Evolutionary conservation across 2,797 vertebrate species (phyloP).

Genomic region (Monodelphis domestica): DNA sequence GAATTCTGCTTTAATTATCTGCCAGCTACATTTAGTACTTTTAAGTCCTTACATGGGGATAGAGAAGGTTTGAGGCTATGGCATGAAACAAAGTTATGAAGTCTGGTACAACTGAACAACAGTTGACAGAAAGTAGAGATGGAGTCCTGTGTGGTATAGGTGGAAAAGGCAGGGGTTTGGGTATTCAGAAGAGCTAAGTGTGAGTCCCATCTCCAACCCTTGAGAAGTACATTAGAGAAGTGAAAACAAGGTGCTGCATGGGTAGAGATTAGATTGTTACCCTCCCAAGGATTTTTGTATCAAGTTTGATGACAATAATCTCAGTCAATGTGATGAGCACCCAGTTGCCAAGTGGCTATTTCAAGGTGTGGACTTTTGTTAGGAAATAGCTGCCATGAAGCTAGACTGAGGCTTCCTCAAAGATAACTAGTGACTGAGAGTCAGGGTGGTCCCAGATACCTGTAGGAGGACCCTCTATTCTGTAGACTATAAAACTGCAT

Average conservation of each 20-base stretch:
- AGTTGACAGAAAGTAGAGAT: not conserved
- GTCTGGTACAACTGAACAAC: too few relatives aligned
- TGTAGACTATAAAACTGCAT: not conserved
- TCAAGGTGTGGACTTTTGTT: not conserved
- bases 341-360: not conserved
- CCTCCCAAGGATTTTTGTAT: not conserved
- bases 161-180: not conserved
- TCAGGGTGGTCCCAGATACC: not conserved
- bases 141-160: not conserved
- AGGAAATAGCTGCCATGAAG: not conserved
- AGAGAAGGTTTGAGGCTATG: not conserved
- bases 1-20: not conserved
- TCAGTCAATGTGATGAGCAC: too few relatives aligned
- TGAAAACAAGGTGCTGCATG: not conserved
- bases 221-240: not conserved
- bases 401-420: not conserved
- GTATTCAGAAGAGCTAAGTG: not conserved
- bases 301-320: not conserved
- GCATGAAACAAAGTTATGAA: too few relatives aligned
- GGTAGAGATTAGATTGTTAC: not conserved
- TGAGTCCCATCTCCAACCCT: not conserved
- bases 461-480: not conserved
- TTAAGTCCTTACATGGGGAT: not conserved
- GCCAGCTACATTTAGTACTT: not conserved
- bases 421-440: not conserved